A percentile compares a stretch with the other conserved stretches of the same genome.
Evolutionary conservation across 1,140 invertebrate species (phyloP).

Genomic region (Limonius californicus): DNA sequence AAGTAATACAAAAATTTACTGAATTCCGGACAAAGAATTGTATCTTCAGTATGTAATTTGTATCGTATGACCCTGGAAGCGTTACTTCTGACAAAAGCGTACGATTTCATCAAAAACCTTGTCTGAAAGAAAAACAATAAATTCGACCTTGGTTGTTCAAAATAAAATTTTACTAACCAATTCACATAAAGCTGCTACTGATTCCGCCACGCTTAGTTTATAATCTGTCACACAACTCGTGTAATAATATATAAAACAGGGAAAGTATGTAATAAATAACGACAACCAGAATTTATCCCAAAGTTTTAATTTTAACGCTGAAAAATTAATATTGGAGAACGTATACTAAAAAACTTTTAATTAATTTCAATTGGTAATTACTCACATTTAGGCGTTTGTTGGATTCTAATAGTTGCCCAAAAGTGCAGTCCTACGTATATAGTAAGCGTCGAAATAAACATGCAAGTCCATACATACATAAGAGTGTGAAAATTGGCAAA

Average conservation of each 20-base stretch:
- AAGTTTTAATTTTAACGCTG: neutral
- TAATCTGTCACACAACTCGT: neutral
- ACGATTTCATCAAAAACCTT: conserved; percentile 1
- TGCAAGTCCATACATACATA: neutral
- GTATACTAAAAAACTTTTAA: neutral
- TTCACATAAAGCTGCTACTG: neutral
- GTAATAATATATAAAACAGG: neutral
- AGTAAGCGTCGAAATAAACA: neutral
- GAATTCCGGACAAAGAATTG: conserved; percentile 1
- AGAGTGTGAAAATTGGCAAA: neutral
- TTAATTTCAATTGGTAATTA: neutral
- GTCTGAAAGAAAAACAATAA: no score
- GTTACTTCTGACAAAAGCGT: neutral
- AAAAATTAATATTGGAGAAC: neutral
- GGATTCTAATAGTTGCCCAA: neutral
- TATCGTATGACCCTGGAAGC: neutral
- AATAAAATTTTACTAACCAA: neutral
- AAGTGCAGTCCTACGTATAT: neutral
- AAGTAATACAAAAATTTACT: conserved; percentile 14
- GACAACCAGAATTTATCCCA: neutral
- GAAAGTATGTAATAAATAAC: neutral
- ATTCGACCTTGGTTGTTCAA: no score
- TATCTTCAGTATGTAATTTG: neutral
- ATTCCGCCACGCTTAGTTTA: neutral
- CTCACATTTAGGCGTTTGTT: neutral